Conservation (phyloP, 92 coral and sea anemone species). For the Parazoanthus darwini region DNA sequence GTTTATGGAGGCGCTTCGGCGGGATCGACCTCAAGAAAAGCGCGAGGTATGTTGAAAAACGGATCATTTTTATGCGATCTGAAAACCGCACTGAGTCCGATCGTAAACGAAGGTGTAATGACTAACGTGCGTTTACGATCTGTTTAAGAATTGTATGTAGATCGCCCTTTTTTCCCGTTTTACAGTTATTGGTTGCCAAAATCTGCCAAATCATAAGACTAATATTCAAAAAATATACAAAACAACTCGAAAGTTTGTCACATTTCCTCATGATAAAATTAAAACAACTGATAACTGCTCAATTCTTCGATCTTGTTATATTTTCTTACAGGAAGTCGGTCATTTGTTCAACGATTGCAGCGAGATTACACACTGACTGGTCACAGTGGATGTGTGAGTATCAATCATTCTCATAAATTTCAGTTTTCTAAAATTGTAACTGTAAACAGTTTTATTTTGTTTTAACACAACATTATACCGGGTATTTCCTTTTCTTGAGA, state of each 20-base stretch:
- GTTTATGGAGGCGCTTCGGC: conserved; percentile 67
- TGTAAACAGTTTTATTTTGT: neutral
- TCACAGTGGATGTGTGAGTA: conserved; percentile 97
- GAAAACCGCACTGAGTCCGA: neutral
- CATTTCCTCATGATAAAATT: neutral
- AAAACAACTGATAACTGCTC: too few relatives aligned
- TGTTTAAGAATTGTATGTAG: neutral
- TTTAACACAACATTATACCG: too few relatives aligned
- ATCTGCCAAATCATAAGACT: neutral
- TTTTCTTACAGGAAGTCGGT: conserved; percentile 65
- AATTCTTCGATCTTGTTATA: neutral
- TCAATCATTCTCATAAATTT: neutral
- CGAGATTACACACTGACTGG: conserved; percentile 81
- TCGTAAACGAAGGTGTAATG: neutral
- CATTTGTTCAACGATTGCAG: conserved; percentile 81
- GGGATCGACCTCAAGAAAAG: conserved; percentile 55
- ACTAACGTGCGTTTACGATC: neutral
- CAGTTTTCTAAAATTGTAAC: neutral
- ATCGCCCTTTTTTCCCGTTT: neutral
- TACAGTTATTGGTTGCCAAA: neutral
- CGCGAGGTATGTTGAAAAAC: conserved; percentile 64
- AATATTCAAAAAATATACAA: neutral
- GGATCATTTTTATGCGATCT: too few relatives aligned
- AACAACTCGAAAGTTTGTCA: neutral
- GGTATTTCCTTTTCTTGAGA: too few relatives aligned